These are phyloP conservation scores for Laothoe populi DNA, from an alignment of 2,888 invertebrate genomes.

Conservation along the genomic window DNA sequence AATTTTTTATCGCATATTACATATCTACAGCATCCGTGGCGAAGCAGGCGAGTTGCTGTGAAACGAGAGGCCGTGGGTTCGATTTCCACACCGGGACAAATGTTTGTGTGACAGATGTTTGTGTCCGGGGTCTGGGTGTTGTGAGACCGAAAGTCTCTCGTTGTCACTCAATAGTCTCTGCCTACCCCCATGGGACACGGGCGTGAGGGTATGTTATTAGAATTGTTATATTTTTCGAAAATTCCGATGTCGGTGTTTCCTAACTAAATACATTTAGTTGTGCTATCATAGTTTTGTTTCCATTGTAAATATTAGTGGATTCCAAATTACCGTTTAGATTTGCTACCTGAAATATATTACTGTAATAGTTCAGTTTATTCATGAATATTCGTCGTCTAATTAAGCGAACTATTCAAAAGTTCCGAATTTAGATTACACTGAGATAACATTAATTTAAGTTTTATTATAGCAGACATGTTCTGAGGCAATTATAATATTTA, in stretches of 20 bases:
- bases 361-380: constrained; percentile 8
- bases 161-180: too few relatives aligned
- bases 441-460: constrained; percentile 13
- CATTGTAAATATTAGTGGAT: neutral
- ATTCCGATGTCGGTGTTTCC: neutral
- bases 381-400: constrained; percentile 9
- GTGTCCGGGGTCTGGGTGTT: too few relatives aligned
- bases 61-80: too few relatives aligned
- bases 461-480: constrained; percentile 1
- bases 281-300: neutral
- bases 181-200: too few relatives aligned
- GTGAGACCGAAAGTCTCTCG: too few relatives aligned
- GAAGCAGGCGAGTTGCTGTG: too few relatives aligned
- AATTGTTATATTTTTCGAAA: neutral
- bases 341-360: constrained; percentile 24
- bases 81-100: too few relatives aligned
- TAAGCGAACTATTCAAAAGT: constrained; percentile 9
- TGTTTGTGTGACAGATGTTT: too few relatives aligned
- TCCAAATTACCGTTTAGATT: neutral
- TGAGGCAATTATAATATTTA: neutral
- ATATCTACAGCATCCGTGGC: too few relatives aligned
- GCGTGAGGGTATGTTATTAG: neutral
- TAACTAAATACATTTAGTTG: neutral
- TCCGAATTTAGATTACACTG: neutral
- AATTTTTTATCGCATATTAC: neutral